These are phyloP conservation scores for Pinctada fucata DNA, from an alignment of 2,888 invertebrate genomes.

Conservation along the genomic window DNA sequence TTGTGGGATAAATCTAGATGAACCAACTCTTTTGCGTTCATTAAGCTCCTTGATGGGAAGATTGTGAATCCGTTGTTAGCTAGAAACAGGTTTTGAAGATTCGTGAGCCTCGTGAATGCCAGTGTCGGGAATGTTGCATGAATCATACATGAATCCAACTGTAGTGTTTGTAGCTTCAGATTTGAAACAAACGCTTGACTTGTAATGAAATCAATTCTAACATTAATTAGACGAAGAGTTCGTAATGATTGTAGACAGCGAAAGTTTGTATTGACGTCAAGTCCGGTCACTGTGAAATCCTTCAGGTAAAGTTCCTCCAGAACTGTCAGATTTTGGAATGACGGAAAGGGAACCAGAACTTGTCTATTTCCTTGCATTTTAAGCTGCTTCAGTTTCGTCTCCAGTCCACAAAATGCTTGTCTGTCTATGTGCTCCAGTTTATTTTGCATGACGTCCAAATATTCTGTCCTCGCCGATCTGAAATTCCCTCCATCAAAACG, in stretches of 20 bases:
- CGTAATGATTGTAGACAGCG: background rate
- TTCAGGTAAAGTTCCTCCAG: background rate
- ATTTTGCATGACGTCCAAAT: background rate
- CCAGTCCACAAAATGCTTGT: background rate
- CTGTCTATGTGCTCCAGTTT: background rate
- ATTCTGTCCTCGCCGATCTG: background rate
- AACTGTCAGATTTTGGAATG: background rate
- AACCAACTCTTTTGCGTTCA: background rate
- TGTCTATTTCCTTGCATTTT: background rate
- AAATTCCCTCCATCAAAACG: background rate
- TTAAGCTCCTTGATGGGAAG: background rate
- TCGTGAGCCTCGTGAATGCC: background rate
- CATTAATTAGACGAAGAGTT: background rate
- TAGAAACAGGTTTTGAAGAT: background rate
- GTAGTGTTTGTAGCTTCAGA: background rate
- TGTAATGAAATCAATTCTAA: background rate
- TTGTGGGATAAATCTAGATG: background rate
- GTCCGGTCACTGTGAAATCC: background rate
- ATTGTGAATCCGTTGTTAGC: background rate
- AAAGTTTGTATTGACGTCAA: background rate
- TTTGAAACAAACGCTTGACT: background rate
- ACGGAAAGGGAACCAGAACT: background rate
- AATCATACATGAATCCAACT: background rate
- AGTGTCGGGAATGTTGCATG: background rate
- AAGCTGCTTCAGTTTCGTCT: background rate